phyloP scores from a whole-genome alignment of 2,888 invertebrate genomes.

The Epistrophe eligans region DNA sequence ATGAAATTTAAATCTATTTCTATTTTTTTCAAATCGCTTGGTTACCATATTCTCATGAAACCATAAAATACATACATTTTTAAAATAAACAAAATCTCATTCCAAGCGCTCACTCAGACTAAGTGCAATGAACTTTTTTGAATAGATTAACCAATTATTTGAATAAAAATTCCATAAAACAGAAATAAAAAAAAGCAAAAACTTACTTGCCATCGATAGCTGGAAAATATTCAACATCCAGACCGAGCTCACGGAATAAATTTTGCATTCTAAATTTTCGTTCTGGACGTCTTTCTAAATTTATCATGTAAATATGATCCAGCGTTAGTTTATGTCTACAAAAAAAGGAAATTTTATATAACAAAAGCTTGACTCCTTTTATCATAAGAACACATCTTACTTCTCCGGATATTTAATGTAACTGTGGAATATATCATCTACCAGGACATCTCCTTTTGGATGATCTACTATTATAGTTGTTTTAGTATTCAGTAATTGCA shows the following conservation, averaged over 20 bases:
- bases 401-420: constrained; percentile 82
- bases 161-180: background rate
- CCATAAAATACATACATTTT: no score
- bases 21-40: no score
- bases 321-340: constrained; percentile 88
- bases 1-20: no score
- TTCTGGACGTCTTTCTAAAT: constrained; percentile 92
- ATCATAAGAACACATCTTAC: constrained; percentile 60
- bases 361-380: background rate
- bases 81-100: background rate
- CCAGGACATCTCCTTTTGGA: constrained; percentile 83
- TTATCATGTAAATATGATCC: constrained; percentile 95
- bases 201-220: constrained; percentile 96
- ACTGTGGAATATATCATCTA: constrained; percentile 83
- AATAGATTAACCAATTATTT: background rate
- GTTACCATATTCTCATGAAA: no score
- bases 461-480: constrained; percentile 89
- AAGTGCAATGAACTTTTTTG: constrained; percentile 1
- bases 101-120: background rate
- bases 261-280: constrained; percentile 91
- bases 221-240: constrained; percentile 89
- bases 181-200: background rate
- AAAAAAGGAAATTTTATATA: background rate
- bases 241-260: constrained; percentile 91
- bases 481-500: constrained; percentile 91